These are phyloP conservation scores for Zaprionus gabonicus DNA, from an alignment of 1,140 invertebrate species.

Conservation along the genomic window DNA sequence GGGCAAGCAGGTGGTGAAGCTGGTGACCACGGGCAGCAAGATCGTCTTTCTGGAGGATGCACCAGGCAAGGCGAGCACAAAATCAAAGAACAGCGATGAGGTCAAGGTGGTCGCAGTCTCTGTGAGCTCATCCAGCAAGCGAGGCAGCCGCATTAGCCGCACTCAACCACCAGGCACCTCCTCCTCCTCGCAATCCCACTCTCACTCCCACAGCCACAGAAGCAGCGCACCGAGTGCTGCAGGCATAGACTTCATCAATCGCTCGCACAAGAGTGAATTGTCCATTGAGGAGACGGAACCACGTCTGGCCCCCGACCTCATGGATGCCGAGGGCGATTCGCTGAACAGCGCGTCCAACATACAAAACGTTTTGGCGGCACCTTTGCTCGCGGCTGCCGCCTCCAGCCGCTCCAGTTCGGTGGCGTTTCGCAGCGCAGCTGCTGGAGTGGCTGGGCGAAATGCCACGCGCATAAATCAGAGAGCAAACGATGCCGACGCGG, in stretches of 20 bases:
- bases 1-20: conserved; percentile 61
- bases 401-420: conserved; percentile 48
- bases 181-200: not conserved
- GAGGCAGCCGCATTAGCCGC: conserved; percentile 50
- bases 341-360: conserved; percentile 78
- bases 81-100: conserved; percentile 62
- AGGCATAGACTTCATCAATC: conserved; percentile 72
- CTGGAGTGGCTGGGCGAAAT: conserved; percentile 32
- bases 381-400: conserved; percentile 49
- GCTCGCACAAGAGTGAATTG: conserved; percentile 80
- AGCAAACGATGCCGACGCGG: conserved; percentile 25
- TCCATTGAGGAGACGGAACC: conserved; percentile 80
- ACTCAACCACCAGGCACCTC: conserved; percentile 24
- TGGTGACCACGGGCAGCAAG: conserved; percentile 79
- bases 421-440: conserved; percentile 46
- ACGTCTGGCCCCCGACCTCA: conserved; percentile 54
- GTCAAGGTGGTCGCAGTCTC: conserved; percentile 79
- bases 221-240: conserved; percentile 42
- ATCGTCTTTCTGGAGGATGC: conserved; percentile 81
- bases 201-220: not conserved
- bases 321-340: conserved; percentile 66
- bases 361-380: conserved; percentile 76
- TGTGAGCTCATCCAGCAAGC: conserved; percentile 76
- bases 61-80: conserved; percentile 24
- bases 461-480: conserved; percentile 56